Percentiles rank a stretch among this genome's conserved stretches.
Conservation (phyloP, 1,140 invertebrate genomes). For the Zophobas atratus region DNA sequence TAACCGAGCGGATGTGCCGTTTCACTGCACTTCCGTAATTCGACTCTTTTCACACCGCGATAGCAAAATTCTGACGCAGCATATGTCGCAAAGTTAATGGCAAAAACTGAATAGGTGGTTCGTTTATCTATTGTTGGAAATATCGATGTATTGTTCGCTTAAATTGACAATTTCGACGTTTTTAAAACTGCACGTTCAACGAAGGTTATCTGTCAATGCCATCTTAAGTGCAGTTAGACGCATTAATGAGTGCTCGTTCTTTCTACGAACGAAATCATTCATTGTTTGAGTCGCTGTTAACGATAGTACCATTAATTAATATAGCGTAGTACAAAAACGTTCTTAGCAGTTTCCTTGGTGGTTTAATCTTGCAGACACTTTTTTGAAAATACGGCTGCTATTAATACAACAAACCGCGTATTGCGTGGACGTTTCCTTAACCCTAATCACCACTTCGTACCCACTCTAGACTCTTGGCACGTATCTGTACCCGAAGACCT, state of each 20-base stretch:
- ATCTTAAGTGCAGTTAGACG: neutral
- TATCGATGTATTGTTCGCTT: no score
- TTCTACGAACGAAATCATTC: slow-evolving; percentile 9
- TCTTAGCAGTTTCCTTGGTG: no score
- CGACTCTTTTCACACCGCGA: neutral
- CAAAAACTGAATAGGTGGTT: no score
- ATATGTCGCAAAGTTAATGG: neutral
- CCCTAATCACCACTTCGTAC: no score
- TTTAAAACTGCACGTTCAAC: neutral
- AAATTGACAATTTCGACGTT: neutral
- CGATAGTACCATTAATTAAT: neutral
- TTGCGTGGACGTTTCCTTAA: no score
- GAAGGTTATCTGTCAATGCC: slow-evolving; percentile 2
- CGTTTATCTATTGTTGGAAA: no score
- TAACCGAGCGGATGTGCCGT: slow-evolving; percentile 17
- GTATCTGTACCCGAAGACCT: no score
- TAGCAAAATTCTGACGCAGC: slow-evolving; percentile 29
- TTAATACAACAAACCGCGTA: no score
- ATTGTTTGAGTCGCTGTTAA: neutral
- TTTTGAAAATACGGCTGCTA: no score
- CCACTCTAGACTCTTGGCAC: no score
- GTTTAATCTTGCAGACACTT: no score
- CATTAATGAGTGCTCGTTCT: neutral
- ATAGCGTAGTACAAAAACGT: no score
- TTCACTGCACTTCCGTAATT: slow-evolving; percentile 45